phyloP scores from a whole-genome alignment of 2,113 vertebrate genomes.

The Cynoglossus semilaevis region DNA sequence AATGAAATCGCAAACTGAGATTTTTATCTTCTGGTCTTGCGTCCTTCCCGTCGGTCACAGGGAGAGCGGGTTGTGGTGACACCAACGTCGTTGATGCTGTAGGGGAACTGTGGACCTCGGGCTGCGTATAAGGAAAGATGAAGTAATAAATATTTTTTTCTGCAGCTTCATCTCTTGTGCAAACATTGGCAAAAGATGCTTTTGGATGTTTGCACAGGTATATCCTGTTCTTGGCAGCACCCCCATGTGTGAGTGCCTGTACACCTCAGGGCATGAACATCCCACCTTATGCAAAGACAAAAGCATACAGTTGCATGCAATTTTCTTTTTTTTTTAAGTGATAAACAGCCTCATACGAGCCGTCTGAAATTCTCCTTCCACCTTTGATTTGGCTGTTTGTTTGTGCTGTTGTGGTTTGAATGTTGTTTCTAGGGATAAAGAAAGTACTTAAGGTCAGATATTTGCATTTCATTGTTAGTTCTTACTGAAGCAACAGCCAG shows the following conservation, averaged over 20 bases:
- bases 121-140: conserved; percentile 8
- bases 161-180: conserved; percentile 54
- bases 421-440: neutral
- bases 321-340: conserved; percentile 3
- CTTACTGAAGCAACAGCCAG: neutral
- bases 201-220: conserved; percentile 54
- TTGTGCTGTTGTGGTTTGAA: neutral
- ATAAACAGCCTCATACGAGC: too few relatives aligned
- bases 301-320: conserved; percentile 2
- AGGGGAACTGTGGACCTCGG: conserved; percentile 23
- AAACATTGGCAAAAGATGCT: conserved; percentile 50
- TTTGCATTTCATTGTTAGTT: neutral
- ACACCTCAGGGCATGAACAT: neutral
- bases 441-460: neutral
- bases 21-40: conserved; percentile 26
- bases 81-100: conserved; percentile 12
- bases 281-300: conserved; percentile 8
- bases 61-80: conserved; percentile 27
- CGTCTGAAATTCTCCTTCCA: neutral
- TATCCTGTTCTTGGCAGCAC: conserved; percentile 62
- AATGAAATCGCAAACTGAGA: conserved; percentile 33
- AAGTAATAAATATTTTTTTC: conserved; percentile 22
- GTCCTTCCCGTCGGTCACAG: neutral
- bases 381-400: neutral
- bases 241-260: neutral